phyloP scores from a whole-genome alignment of 2,113 vertebrate species.

The Oreotrochilus melanogaster region DNA sequence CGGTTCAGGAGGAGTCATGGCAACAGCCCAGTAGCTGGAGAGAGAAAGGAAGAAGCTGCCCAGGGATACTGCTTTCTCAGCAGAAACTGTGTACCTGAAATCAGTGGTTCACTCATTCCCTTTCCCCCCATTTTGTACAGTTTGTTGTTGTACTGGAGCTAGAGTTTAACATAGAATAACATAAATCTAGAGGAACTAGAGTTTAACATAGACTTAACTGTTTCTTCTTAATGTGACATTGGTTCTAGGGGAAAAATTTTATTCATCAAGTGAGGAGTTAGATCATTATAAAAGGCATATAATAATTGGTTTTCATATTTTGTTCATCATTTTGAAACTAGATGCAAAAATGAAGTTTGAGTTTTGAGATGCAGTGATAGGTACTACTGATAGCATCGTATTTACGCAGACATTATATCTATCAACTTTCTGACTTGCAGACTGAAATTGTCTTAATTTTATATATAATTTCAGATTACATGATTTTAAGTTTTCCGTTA shows the following conservation, averaged over 20 bases:
- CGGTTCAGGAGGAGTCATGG: slow-evolving; percentile 50
- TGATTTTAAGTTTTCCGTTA: background rate
- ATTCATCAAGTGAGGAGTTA: background rate
- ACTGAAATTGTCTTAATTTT: background rate
- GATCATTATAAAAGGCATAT: background rate
- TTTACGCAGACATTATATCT: background rate
- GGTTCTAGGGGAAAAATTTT: background rate
- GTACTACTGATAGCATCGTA: background rate
- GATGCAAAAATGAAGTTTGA: background rate
- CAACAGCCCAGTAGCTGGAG: slow-evolving; percentile 16
- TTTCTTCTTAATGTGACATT: background rate
- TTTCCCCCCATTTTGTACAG: background rate
- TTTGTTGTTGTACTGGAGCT: background rate
- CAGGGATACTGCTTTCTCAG: background rate
- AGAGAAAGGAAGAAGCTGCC: background rate
- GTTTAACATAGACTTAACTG: background rate
- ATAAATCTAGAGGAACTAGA: background rate
- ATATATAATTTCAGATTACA: background rate
- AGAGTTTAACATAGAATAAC: background rate
- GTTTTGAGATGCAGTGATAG: background rate
- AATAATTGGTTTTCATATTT: background rate
- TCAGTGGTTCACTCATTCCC: background rate
- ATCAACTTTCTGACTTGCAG: background rate
- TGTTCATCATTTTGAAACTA: background rate
- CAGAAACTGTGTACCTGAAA: background rate